Evolutionary conservation across 2,888 invertebrate genomes (phyloP).

Genomic region (Drosophila diplacantha): DNA sequence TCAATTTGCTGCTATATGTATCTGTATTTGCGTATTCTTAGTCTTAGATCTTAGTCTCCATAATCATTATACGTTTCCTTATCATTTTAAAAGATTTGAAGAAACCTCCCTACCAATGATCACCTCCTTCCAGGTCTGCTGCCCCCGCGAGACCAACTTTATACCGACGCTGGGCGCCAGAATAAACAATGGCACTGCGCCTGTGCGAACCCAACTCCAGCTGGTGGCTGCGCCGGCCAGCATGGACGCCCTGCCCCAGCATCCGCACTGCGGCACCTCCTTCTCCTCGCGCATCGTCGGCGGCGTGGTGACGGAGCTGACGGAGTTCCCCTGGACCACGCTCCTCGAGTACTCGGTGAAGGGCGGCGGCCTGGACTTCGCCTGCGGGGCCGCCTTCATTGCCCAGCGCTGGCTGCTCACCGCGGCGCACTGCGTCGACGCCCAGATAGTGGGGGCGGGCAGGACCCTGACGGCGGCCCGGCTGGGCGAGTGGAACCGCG

Average conservation of each 20-base stretch:
- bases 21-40: too few relatives aligned
- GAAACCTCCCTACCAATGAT: too few relatives aligned
- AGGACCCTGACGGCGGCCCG: conserved; percentile 78
- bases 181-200: neutral
- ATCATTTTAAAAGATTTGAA: too few relatives aligned
- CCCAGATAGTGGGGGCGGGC: conserved; percentile 78
- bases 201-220: neutral
- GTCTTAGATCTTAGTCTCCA: too few relatives aligned
- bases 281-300: conserved; percentile 48
- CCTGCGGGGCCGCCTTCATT: conserved; percentile 81
- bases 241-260: conserved; percentile 44
- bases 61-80: too few relatives aligned
- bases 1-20: too few relatives aligned
- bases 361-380: conserved; percentile 80
- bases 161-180: conserved; percentile 36
- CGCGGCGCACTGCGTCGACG: conserved; percentile 74
- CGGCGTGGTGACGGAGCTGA: conserved; percentile 33
- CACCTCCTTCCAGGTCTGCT: conserved; percentile 43
- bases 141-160: conserved; percentile 42
- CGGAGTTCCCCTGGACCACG: conserved; percentile 50
- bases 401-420: conserved; percentile 60
- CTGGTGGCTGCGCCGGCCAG: neutral
- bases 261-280: conserved; percentile 54
- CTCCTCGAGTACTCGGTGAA: conserved; percentile 46
- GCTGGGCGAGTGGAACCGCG: conserved; percentile 79